Conservation (phyloP, 2,797 vertebrate species). For the Melanotaenia maccullochi region DNA sequence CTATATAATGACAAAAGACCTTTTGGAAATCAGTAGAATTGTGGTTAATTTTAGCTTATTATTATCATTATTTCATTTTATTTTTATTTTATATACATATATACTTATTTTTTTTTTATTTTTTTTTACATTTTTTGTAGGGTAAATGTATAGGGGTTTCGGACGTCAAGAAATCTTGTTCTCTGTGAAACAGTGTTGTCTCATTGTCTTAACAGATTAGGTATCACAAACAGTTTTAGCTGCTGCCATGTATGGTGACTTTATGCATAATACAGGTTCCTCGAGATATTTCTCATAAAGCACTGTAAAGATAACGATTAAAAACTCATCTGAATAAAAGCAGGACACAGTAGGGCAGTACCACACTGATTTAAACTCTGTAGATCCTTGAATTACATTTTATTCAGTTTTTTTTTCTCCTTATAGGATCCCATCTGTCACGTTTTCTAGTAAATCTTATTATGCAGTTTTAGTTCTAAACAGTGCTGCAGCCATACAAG, state of each 20-base stretch:
- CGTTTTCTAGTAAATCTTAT: background rate
- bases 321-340: background rate
- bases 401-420: background rate
- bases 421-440: background rate
- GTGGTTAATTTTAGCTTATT: background rate
- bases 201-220: background rate
- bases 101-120: background rate
- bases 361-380: slow-evolving; percentile 11
- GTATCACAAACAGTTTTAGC: background rate
- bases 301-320: background rate
- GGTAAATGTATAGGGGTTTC: background rate
- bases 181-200: background rate
- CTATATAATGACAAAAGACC: background rate
- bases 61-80: too few relatives aligned
- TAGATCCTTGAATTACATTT: slow-evolving; percentile 1
- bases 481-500: background rate
- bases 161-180: background rate
- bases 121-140: background rate
- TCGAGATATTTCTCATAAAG: background rate
- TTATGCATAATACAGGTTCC: background rate
- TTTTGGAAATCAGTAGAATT: too few relatives aligned
- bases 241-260: background rate
- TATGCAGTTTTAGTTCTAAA: background rate
- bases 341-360: slow-evolving; percentile 65
- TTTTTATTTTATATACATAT: too few relatives aligned